Evolutionary conservation across 2,888 invertebrate genomes (phyloP).

Genomic region (Cataglyphis altisquamis): DNA sequence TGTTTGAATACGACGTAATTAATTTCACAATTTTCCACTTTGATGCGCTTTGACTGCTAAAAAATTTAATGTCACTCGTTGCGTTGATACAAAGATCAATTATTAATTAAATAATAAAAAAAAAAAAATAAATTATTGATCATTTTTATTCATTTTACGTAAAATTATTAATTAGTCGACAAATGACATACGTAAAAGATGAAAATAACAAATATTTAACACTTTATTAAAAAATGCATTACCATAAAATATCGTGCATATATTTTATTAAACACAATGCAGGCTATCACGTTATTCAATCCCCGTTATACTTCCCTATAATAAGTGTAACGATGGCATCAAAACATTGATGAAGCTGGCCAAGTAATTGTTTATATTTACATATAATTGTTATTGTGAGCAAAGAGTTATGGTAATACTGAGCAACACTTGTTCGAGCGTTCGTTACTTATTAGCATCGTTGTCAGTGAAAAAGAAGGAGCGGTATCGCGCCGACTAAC

Average conservation of each 20-base stretch:
- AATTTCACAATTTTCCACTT: not conserved
- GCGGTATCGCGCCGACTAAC: slow-evolving; percentile 59
- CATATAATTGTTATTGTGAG: slow-evolving; percentile 78
- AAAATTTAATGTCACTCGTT: not conserved
- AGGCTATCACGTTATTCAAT: not conserved
- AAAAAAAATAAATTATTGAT: not conserved
- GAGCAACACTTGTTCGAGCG: slow-evolving; percentile 68
- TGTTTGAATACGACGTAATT: slow-evolving; percentile 1
- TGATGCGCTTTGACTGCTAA: not conserved
- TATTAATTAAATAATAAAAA: not conserved
- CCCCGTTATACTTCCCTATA: not conserved
- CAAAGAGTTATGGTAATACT: slow-evolving; percentile 73
- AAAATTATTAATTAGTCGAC: not conserved
- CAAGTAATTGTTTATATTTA: slow-evolving; percentile 82
- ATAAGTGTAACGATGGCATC: slow-evolving; percentile 21
- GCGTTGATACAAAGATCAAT: not conserved
- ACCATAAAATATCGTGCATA: not conserved
- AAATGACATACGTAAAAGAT: not conserved
- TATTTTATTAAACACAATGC: slow-evolving; percentile 22
- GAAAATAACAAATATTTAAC: not conserved
- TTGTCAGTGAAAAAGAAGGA: slow-evolving; percentile 69
- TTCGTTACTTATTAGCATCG: slow-evolving; percentile 71
- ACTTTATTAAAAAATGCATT: not conserved
- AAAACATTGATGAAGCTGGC: slow-evolving; percentile 41
- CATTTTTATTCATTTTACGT: not conserved